Base-by-base conservation (phyloP, 2,888 invertebrate species). In the Autographa gamma region DNA sequence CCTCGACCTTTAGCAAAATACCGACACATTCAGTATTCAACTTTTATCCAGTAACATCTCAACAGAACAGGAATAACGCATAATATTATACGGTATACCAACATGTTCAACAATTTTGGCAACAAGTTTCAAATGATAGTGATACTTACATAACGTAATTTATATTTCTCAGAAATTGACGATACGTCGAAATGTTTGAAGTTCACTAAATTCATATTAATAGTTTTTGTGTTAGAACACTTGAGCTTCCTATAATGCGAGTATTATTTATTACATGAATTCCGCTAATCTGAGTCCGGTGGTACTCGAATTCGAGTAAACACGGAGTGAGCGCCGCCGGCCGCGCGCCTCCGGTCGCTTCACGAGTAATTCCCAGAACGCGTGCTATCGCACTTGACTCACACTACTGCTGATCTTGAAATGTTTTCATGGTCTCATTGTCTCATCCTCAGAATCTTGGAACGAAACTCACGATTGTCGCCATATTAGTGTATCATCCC, bases 361-460 rank as follows among this genome's bases (percentile, higher is more conserved):
- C 71, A 58, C 58, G 25, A 25, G 32, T 16, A 18, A 60, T 83
- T 83, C 83, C 74, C 62, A 68, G 84, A 83, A 83, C 61, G 38
- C 63, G 63, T 54, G 72, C 68, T 81, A 76, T 73, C 72, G 69
- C 71, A 66, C 75, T 83, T 83, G 82, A 83, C 76, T 83, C 83
- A 80, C 77, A 60, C 72, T 60, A 59, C 65, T 69, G 70, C 56
- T 78, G 79, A 71, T 75, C 83, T 83, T 83, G 82, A 83, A 83
- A 77, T 73, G 18, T 75, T 77, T 83, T 79, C 74, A 70, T 58
- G 61, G 43, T 54, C 58, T 69, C 34, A 68, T 58, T 71, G 71
- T 74, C 76, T 41, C 68, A 63, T 69, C 59, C 56, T 58, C 63
- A 59, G 58, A 71, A 68, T 66, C 19, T 79, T 38, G 2, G 11